phyloP scores from a whole-genome alignment of 2,797 vertebrate genomes.

The Sardinella longiceps region DNA sequence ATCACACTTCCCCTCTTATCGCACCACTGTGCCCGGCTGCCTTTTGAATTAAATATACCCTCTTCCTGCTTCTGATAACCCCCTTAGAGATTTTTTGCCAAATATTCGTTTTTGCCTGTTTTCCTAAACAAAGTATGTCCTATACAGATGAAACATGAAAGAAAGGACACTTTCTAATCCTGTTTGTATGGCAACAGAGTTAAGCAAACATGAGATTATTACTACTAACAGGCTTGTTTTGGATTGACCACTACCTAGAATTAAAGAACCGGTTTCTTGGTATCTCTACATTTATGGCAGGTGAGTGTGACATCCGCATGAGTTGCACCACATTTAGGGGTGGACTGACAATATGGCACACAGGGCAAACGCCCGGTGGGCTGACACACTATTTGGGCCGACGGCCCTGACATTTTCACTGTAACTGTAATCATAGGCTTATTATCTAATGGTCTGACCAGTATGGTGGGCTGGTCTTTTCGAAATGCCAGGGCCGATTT shows the following conservation, averaged over 20 bases:
- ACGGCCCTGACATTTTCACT: too few relatives aligned
- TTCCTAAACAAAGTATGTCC: background rate
- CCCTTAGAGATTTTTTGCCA: background rate
- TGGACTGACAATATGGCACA: too few relatives aligned
- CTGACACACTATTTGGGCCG: too few relatives aligned
- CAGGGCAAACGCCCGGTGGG: too few relatives aligned
- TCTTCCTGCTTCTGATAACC: conserved; percentile 65
- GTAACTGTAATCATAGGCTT: too few relatives aligned
- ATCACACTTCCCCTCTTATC: conserved; percentile 81
- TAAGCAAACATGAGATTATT: conserved; percentile 3
- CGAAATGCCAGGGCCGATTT: too few relatives aligned
- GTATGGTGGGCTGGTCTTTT: too few relatives aligned
- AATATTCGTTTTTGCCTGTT: background rate
- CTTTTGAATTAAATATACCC: conserved; percentile 81
- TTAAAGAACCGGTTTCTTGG: conserved; percentile 8
- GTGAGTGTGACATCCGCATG: background rate
- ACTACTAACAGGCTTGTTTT: background rate
- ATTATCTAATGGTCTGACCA: too few relatives aligned
- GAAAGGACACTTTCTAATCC: background rate
- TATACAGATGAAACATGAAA: background rate
- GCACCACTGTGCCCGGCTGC: conserved; percentile 54
- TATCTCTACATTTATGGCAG: background rate
- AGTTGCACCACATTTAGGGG: background rate
- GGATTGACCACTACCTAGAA: background rate
- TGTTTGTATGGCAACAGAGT: conserved; percentile 14